phyloP scores from a whole-genome alignment of 92 coral and sea anemone species.

The Epizoanthus rinbou region DNA sequence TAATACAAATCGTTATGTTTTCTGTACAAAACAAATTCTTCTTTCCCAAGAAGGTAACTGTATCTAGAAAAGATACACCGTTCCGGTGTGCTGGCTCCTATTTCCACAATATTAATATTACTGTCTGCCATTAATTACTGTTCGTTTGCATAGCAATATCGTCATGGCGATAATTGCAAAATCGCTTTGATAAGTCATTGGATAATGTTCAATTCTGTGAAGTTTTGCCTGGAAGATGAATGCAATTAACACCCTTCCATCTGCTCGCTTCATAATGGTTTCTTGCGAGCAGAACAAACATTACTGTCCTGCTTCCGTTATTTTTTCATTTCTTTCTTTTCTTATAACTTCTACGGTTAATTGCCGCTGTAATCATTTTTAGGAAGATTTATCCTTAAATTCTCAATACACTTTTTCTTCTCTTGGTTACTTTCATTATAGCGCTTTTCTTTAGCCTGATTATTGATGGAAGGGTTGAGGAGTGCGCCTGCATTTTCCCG shows the following conservation, averaged over 20 bases:
- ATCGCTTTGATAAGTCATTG: neutral
- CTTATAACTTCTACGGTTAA: neutral
- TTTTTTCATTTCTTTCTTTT: neutral
- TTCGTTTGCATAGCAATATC: neutral
- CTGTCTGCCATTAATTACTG: neutral
- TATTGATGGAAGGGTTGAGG: too few species aligned
- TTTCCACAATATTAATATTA: neutral
- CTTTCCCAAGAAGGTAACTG: neutral
- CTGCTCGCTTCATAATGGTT: constrained; percentile 4
- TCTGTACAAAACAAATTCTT: neutral
- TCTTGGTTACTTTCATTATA: too few species aligned
- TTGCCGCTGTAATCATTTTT: neutral
- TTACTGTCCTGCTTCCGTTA: neutral
- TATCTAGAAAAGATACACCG: neutral
- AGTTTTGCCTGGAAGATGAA: neutral
- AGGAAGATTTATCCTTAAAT: too few species aligned
- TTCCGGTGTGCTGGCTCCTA: neutral
- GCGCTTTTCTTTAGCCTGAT: too few species aligned
- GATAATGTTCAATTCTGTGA: neutral
- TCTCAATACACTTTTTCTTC: too few species aligned
- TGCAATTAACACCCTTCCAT: neutral
- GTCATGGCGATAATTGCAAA: neutral
- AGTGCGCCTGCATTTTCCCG: too few species aligned
- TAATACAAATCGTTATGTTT: neutral
- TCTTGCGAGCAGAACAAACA: neutral